Base-by-base conservation (phyloP, 1,140 invertebrate genomes). In the Bombus polaris region DNA sequence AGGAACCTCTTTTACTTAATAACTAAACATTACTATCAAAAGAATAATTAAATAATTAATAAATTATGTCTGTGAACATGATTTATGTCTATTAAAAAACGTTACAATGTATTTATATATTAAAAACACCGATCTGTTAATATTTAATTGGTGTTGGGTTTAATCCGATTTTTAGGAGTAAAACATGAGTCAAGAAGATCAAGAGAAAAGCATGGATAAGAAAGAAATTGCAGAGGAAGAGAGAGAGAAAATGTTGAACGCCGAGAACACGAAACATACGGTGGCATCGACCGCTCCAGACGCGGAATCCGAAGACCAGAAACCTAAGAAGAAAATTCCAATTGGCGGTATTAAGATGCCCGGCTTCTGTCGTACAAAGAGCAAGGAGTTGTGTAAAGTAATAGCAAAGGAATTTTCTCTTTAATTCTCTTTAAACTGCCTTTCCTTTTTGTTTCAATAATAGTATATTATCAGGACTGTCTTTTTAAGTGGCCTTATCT, bases 291-390 rank as follows among this genome's bases (percentile, higher is more conserved):
- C 92, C 70, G 91, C 95, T 44, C 82, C 92, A 9, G 96, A 96
- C 89, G 88, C 91, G 81, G 95, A 94, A 84, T 88, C 92, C 44
- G 95, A 96, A 42, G 96, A 96, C 76, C 96, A 95, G 3, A 97
- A 97, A 90, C 97, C 97, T 15, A 97, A 97, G 92, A 95, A 93
- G 88, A 97, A 97, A 93, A 97, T 98, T 91, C 97, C 97, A 5
- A 98, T 98, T 87, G 97, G 97, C 57, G 97, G 97, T 25, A 97
- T 98, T 73, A 97, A 97, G 95, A 97, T 98, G 96, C 97, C 97
- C 10, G 97, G 97, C 47, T 97, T 98, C 91, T 97, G 97, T 81
- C 96, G 97, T 86, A 97, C 96, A 88, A 97, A 97, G 91, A 97
- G 97, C 88, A 97, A 97, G 92, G 97, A 97, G 93, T 96, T 96